Base-by-base conservation (phyloP, 2,888 invertebrate species). In the Agrotis puta region DNA sequence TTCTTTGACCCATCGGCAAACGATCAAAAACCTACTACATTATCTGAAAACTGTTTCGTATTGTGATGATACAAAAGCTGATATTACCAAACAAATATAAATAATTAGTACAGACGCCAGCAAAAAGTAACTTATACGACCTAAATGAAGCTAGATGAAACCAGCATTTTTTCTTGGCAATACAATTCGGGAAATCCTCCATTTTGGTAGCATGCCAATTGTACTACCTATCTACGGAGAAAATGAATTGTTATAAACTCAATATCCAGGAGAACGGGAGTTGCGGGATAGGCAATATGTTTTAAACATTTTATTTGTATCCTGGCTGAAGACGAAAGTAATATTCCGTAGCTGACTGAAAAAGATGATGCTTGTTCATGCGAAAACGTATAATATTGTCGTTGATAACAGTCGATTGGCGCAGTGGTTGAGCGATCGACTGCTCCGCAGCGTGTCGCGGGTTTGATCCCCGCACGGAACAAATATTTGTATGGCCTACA, bases 121-220 rank as follows among this genome's bases (percentile, higher is more conserved):
- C 82, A 73, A 70, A 78, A 85, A 65, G 51, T 77, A 74, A 82
- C 76, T 59, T 77, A 76, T 81, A 76, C 80, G 74, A 80, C 70
- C 81, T 77, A 80, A 83, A 87, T 84, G 86, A 81, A 83, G 81
- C 83, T 65, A 81, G 85, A 86, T 85, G 85, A 84, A 87, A 83
- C 86, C 83, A 89, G 90, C 89, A 87, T 90, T 90, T 90, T 91
- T 91, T 90, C 90, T 88, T 91, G 90, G 89, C 91, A 91, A 88
- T 89, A 89, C 85, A 83, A 88, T 90, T 87, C 84, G 81, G 77
- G 79, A 84, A 86, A 84, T 76, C 85, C 80, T 83, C 76, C 73
- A 83, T 88, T 87, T 90, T 92, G 92, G 91, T 88, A 85, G 72
- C 64, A 78, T 87, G 92, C 92, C 92, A 92, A 91, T 88, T 89